phyloP scores from a whole-genome alignment of 2,113 vertebrate species.

The Manacus vitellinus region DNA sequence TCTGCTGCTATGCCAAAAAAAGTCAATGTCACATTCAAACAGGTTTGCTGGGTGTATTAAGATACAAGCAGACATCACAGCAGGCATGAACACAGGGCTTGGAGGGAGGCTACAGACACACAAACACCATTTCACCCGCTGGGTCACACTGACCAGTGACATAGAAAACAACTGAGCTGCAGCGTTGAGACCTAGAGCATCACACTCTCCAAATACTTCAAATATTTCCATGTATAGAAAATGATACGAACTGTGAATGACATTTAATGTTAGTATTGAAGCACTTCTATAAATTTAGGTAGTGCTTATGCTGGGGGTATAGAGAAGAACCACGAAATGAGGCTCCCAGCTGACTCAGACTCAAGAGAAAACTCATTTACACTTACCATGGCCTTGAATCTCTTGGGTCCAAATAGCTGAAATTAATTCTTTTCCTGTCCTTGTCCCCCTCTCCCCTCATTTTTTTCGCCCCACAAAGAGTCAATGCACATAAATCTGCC shows the following conservation, averaged over 20 bases:
- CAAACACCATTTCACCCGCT: neutral
- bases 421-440: neutral
- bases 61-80: conserved; percentile 36
- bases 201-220: neutral
- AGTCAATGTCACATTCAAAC: conserved; percentile 33
- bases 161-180: neutral
- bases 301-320: neutral
- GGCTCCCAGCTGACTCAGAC: neutral
- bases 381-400: neutral
- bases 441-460: neutral
- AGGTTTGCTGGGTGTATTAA: neutral
- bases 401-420: neutral
- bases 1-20: conserved; percentile 20
- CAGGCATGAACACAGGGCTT: conserved; percentile 11
- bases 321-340: neutral
- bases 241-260: neutral
- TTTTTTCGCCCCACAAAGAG: neutral
- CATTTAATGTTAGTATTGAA: neutral
- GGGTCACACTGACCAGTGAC: neutral
- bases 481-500: neutral
- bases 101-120: neutral
- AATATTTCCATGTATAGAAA: neutral
- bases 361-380: neutral
- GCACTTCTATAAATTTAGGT: neutral
- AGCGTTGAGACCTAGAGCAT: neutral